phyloP scores from a whole-genome alignment of 2,888 invertebrate genomes.

The Carterocephalus palaemon region DNA sequence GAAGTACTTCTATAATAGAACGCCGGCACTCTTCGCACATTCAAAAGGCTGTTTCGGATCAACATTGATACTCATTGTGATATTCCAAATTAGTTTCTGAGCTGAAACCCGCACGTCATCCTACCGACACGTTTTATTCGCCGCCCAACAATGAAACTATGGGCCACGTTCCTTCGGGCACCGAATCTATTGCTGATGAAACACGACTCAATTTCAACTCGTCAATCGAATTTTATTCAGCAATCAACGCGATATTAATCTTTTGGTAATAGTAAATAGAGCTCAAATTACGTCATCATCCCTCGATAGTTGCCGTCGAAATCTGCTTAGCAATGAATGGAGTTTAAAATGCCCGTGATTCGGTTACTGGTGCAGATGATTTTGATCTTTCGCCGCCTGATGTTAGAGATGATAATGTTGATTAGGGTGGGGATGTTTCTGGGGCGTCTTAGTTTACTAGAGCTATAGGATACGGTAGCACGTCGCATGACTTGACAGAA shows the following conservation, averaged over 20 bases:
- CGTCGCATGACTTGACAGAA: constrained; percentile 76
- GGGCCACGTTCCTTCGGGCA: constrained; percentile 70
- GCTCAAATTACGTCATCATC: constrained; percentile 56
- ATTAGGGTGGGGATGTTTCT: constrained; percentile 32
- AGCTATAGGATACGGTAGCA: constrained; percentile 72
- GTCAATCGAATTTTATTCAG: constrained; percentile 43
- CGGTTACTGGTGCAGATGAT: constrained; percentile 39
- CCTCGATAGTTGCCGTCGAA: constrained; percentile 46
- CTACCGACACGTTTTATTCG: constrained; percentile 70
- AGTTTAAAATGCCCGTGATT: constrained; percentile 49
- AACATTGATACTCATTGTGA: constrained; percentile 74
- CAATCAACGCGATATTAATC: constrained; percentile 47
- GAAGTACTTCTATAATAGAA: constrained; percentile 51
- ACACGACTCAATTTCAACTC: constrained; percentile 56
- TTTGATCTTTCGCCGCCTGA: constrained; percentile 47
- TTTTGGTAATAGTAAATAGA: constrained; percentile 51
- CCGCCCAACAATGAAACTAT: constrained; percentile 65
- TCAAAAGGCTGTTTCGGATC: constrained; percentile 70
- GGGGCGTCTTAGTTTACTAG: constrained; percentile 37
- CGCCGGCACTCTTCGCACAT: constrained; percentile 59
- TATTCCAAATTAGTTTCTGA: constrained; percentile 77
- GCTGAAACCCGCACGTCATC: constrained; percentile 71
- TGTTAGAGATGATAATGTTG: constrained; percentile 45
- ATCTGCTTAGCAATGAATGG: constrained; percentile 45
- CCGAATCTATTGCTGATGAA: constrained; percentile 54